Evolutionary conservation across 2,797 vertebrate genomes (phyloP).

Genomic region (Gymnocypris eckloni): DNA sequence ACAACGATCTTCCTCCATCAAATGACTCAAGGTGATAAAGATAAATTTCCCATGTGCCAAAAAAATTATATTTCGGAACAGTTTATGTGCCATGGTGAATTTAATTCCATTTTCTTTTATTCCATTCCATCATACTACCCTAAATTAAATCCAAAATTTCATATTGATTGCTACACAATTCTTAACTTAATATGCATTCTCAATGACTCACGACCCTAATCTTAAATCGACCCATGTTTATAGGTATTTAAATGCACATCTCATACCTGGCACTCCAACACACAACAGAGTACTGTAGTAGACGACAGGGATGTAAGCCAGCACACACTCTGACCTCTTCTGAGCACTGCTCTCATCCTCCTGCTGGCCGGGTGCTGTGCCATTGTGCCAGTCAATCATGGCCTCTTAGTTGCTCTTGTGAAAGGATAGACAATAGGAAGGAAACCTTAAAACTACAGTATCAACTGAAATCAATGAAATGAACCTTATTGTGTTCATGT

Average conservation of each 20-base stretch:
- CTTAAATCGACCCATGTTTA: not conserved
- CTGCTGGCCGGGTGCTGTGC: constrained; percentile 64
- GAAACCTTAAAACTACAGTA: not conserved
- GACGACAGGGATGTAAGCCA: constrained; percentile 83
- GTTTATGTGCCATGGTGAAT: not conserved
- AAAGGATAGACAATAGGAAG: constrained; percentile 18
- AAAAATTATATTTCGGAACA: not conserved
- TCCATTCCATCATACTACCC: not conserved
- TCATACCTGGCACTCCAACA: constrained; percentile 90
- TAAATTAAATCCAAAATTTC: not conserved
- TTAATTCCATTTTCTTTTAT: not conserved
- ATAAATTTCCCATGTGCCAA: not conserved
- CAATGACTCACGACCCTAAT: not conserved
- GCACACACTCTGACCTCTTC: constrained; percentile 83
- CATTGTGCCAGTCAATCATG: constrained; percentile 78
- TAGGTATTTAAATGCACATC: not conserved
- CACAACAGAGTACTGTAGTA: constrained; percentile 91
- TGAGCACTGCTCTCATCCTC: constrained; percentile 64
- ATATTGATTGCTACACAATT: not conserved
- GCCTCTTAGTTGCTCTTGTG: constrained; percentile 64
- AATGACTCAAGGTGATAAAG: not conserved
- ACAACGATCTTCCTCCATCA: not conserved
- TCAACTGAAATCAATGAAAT: constrained; percentile 6
- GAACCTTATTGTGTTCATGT: not conserved
- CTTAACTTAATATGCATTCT: constrained; percentile 6